Evolutionary conservation across 2,888 invertebrate genomes (phyloP).

Genomic region (Leptopilina drosophilae): DNA sequence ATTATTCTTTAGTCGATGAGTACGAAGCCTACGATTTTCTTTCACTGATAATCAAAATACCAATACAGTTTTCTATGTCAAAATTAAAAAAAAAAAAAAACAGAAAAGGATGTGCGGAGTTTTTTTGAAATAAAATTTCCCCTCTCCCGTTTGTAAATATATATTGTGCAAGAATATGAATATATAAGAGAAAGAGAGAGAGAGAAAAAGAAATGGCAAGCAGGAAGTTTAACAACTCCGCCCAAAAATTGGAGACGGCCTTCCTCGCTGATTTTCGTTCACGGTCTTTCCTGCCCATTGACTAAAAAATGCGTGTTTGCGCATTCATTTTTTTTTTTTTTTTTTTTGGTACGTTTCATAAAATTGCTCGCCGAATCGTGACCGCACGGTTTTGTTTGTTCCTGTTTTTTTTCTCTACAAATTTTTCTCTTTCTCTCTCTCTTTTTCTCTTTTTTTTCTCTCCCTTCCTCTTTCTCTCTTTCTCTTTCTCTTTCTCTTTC

Average conservation of each 20-base stretch:
- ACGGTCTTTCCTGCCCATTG: conserved; percentile 23
- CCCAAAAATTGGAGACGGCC: conserved; percentile 22
- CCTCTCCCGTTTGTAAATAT: no score
- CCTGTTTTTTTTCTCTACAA: conserved; percentile 25
- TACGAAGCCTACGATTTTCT: no score
- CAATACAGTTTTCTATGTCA: no score
- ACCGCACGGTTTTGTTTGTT: conserved; percentile 36
- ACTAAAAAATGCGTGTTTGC: not conserved
- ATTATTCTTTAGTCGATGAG: no score
- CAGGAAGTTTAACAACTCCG: conserved; percentile 33
- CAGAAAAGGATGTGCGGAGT: not conserved
- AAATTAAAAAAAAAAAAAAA: no score
- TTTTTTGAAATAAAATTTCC: no score
- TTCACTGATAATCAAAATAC: no score
- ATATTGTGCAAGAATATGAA: no score
- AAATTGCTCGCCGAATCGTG: conserved; percentile 25
- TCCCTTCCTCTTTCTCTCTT: not conserved
- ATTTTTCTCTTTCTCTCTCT: not conserved
- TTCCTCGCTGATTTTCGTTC: conserved; percentile 35
- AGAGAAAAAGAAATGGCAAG: not conserved
- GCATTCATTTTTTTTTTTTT: no score
- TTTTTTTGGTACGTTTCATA: no score
- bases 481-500: not conserved
- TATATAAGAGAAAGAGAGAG: not conserved
- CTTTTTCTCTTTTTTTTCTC: no score